Evolutionary conservation across 2,113 vertebrate species (phyloP).

Genomic region (Sturnus vulgaris): DNA sequence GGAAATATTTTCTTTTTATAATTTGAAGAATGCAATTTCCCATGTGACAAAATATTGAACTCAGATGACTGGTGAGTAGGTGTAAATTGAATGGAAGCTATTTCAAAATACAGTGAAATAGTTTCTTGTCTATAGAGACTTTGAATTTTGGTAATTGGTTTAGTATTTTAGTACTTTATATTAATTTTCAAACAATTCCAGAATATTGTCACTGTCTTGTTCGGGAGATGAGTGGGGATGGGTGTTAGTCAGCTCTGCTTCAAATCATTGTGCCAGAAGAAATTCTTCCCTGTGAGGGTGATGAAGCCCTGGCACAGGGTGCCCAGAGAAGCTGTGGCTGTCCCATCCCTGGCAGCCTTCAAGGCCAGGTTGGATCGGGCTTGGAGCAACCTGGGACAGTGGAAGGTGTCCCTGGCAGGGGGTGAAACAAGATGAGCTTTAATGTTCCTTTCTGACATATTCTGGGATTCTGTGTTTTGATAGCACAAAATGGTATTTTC

Average conservation of each 20-base stretch:
- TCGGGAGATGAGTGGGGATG: neutral
- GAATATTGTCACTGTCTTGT: neutral
- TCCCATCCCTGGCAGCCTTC: neutral
- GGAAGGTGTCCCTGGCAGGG: neutral
- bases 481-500: neutral
- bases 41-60: neutral
- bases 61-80: neutral
- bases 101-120: neutral
- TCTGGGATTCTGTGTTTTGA: neutral
- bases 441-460: neutral
- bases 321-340: neutral
- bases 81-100: neutral
- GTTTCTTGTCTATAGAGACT: neutral
- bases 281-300: neutral
- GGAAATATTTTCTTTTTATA: neutral
- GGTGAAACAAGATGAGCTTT: neutral
- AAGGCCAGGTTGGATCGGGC: neutral
- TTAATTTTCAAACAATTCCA: neutral
- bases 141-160: neutral
- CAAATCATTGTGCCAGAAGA: neutral
- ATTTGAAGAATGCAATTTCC: neutral
- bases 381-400: neutral
- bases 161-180: neutral
- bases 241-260: neutral
- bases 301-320: neutral